Conservation (phyloP, 1,140 invertebrate genomes). For the Dufourea novaeangliae region DNA sequence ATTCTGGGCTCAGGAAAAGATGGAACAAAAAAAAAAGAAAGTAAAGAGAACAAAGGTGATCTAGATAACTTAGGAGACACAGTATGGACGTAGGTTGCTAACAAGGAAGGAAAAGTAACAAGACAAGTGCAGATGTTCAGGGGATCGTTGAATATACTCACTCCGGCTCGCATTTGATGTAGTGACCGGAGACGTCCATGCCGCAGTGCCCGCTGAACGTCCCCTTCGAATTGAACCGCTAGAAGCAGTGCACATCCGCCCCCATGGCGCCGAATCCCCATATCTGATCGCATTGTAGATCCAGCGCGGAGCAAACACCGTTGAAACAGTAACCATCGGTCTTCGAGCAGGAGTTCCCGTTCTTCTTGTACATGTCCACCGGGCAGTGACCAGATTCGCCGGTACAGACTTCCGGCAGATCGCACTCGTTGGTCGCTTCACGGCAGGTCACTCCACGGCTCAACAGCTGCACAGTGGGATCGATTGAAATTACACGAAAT, state of each 20-base stretch:
- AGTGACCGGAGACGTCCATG: slow-evolving; percentile 88
- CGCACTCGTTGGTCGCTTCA: slow-evolving; percentile 93
- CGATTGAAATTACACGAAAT: too few relatives aligned
- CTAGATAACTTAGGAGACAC: too few relatives aligned
- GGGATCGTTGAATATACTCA: slow-evolving; percentile 84
- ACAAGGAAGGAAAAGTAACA: too few relatives aligned
- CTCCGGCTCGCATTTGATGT: slow-evolving; percentile 93
- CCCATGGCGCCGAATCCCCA: slow-evolving; percentile 93
- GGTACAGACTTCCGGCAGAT: slow-evolving; percentile 95
- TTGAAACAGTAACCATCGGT: slow-evolving; percentile 93
- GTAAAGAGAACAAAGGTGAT: too few relatives aligned
- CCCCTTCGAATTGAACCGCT: slow-evolving; percentile 96
- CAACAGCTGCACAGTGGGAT: neutral
- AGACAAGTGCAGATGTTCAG: too few relatives aligned
- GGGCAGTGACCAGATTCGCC: slow-evolving; percentile 94
- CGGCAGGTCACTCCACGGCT: slow-evolving; percentile 88
- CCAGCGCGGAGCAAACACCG: slow-evolving; percentile 93
- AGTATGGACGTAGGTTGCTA: too few relatives aligned
- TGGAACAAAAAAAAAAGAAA: neutral
- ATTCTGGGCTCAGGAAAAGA: neutral
- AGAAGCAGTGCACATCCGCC: slow-evolving; percentile 93
- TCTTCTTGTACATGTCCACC: slow-evolving; percentile 93
- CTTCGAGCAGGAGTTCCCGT: slow-evolving; percentile 90
- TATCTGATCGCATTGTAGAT: slow-evolving; percentile 93
- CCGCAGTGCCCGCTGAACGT: slow-evolving; percentile 97